Evolutionary conservation across 1,140 invertebrate genomes (phyloP), one percentile per base, ranked within the genome.

Genomic region (Drosophila insularis): DNA sequence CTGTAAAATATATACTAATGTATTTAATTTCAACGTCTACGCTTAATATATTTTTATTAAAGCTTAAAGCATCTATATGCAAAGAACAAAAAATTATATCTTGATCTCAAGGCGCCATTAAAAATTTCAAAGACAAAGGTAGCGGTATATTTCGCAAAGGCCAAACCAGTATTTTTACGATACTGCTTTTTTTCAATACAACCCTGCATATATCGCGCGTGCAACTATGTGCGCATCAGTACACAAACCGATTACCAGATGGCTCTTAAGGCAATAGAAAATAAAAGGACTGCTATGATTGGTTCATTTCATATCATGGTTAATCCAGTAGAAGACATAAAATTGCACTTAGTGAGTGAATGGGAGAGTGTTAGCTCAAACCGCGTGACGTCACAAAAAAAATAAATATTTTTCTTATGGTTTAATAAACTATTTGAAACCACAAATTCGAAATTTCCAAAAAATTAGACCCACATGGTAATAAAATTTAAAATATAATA

Each of bases 221-320:
- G 64, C 75, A 80, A 74, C 75, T 69, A 40, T 79, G 60, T 31
- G 23, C 8, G 59, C 11, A 27, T 39, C 54, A 61, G 59, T 77
- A 14, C 58, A 0, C 13, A 46, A 75, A 37, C 68, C 85, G 84
- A 80, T 60, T 81, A 68, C 61, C 66, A 90, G 89, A 68, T 32
- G 89, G 69, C 89, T 80, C 84, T 70, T 65, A 65, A 69, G 63
- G 13, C 80, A 68, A 23, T 65, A 56, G 63, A 46, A 80, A 81
- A 85, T 90, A 71, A 63, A 90, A 90, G 68, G 63, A 10, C 40
- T 27, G 54, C 75, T 90, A 78, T 81, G 89, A 90, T 90, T 90
- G 89, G 89, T 60, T 58, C 37, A 50, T 50, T 21, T 5, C 17
- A 17, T 50, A 2, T 50, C 43, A 50, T 11, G 17, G 43, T 13